These are phyloP conservation scores for Neostethus bicornis DNA, from an alignment of 2,797 vertebrate genomes.

Conservation along the genomic window DNA sequence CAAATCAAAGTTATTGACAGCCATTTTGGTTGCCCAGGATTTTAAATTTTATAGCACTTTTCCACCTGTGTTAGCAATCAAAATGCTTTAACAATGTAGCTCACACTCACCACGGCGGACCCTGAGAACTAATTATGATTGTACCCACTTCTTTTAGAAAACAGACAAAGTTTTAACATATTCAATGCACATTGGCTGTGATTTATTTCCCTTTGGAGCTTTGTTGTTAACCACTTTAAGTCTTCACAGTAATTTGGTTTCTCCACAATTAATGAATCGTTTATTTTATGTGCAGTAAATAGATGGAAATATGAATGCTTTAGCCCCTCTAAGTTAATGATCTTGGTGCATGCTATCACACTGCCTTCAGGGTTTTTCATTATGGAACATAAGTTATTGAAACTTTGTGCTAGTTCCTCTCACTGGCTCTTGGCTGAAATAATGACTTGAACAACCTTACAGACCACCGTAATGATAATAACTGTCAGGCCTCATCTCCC, in stretches of 20 bases:
- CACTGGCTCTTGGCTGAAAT: constrained; percentile 70
- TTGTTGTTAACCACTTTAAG: constrained; percentile 26
- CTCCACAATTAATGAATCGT: constrained; percentile 32
- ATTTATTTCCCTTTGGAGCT: constrained; percentile 46
- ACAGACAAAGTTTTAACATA: background rate
- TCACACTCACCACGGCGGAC: too few relatives aligned
- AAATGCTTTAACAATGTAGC: too few relatives aligned
- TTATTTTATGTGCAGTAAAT: constrained; percentile 54
- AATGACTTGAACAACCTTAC: constrained; percentile 69
- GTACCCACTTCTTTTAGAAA: too few relatives aligned
- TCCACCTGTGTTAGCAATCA: too few relatives aligned
- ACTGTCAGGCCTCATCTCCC: constrained; percentile 68
- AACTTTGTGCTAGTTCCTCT: constrained; percentile 62
- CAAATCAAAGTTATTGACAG: too few relatives aligned
- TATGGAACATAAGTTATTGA: constrained; percentile 57
- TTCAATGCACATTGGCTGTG: constrained; percentile 25
- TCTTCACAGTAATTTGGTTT: constrained; percentile 41
- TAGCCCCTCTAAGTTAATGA: constrained; percentile 70
- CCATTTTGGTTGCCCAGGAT: too few relatives aligned
- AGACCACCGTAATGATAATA: constrained; percentile 69
- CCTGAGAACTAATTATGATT: too few relatives aligned
- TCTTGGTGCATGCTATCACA: constrained; percentile 59
- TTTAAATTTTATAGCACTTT: too few relatives aligned
- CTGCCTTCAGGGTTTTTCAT: constrained; percentile 64
- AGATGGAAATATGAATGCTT: constrained; percentile 62